Percentiles rank a stretch among this genome's conserved stretches.
Evolutionary conservation across 2,797 vertebrate genomes (phyloP).

Genomic region (Paedocypris micromegethes): DNA sequence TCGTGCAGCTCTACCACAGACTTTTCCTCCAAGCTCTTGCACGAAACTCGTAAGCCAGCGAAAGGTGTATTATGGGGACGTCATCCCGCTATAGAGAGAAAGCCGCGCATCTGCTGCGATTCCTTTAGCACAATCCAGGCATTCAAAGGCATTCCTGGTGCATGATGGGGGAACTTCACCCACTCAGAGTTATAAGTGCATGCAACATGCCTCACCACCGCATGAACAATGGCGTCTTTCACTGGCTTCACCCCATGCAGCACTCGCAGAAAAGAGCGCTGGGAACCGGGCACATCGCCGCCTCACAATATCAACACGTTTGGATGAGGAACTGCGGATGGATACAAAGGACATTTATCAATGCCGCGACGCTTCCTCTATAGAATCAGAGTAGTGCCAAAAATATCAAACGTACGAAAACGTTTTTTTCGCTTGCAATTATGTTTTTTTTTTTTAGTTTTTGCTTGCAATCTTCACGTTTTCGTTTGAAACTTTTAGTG

Average conservation of each 20-base stretch:
- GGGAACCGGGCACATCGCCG: constrained; percentile 8
- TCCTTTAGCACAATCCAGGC: constrained; percentile 41
- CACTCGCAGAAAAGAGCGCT: constrained; percentile 28
- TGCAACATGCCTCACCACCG: constrained; percentile 66
- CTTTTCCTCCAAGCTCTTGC: too few species aligned
- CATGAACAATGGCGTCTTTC: constrained; percentile 87
- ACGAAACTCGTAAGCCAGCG: background rate
- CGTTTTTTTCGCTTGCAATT: too few species aligned
- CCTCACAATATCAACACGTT: constrained; percentile 43
- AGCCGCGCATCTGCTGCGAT: constrained; percentile 16
- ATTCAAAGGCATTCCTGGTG: constrained; percentile 69
- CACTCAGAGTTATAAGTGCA: constrained; percentile 69
- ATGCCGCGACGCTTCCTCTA: background rate
- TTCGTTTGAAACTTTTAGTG: too few species aligned
- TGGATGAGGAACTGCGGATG: constrained; percentile 43
- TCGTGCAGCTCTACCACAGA: too few species aligned
- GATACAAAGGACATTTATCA: background rate
- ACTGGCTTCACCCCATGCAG: constrained; percentile 52
- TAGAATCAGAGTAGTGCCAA: too few species aligned
- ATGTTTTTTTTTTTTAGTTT: too few species aligned
- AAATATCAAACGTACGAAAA: too few species aligned
- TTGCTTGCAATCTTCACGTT: too few species aligned
- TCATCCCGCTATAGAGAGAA: constrained; percentile 11
- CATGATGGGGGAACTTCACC: constrained; percentile 67
- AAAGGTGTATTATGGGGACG: background rate